Evolutionary conservation across 2,888 invertebrate species (phyloP), one percentile per base, ranked within the genome.

Genomic region (Ditylenchus weischeri): DNA sequence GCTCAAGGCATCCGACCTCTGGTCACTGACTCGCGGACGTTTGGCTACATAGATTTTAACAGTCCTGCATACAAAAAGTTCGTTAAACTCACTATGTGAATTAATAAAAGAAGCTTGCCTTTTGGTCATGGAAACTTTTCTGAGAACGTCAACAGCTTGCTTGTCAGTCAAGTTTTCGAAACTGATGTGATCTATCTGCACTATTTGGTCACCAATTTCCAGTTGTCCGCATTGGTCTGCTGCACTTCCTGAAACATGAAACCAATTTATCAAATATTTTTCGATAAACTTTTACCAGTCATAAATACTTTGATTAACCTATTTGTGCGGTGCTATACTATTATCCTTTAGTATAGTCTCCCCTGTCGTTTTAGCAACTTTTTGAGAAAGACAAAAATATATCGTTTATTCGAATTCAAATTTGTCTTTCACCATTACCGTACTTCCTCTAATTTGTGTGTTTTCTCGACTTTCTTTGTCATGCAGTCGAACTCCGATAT

Each of bases 151-250:
- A 8, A 80, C 70, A 0, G 77, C 76, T 59, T 78, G 73, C 13
- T 75, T 67, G 21, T 76, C 77, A 23, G 68, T 72, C 23, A 80
- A 68, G 57, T 77, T 72, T 68, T 80, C 79, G 64, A 80, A 80
- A 11, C 76, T 75, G 3, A 75, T 72, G n/a, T 72, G 63, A 58
- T 80, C 79, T 29, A 66, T 64, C 62, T 80, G 78, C 8, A 79
- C 69, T 35, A 80, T 80, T 63, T 80, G 79, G 71, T 80, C 80
- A 15, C 80, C 80, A 7, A 78, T 74, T 48, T 77, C 78, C 29
- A 80, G 70, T 11, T 72, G 61, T n/a, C 77, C 76, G 60, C 77
- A 77, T 13, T 68, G 65, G 10, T 73, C 75, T 0, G 77, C 78
- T 0, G 76, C 79, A 18, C 78, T 76, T 10, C 65, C 71, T 71